Percentiles rank a stretch among this genome's conserved stretches.
phyloP scores from a whole-genome alignment of 1,140 invertebrate genomes.

The Homarus americanus region DNA sequence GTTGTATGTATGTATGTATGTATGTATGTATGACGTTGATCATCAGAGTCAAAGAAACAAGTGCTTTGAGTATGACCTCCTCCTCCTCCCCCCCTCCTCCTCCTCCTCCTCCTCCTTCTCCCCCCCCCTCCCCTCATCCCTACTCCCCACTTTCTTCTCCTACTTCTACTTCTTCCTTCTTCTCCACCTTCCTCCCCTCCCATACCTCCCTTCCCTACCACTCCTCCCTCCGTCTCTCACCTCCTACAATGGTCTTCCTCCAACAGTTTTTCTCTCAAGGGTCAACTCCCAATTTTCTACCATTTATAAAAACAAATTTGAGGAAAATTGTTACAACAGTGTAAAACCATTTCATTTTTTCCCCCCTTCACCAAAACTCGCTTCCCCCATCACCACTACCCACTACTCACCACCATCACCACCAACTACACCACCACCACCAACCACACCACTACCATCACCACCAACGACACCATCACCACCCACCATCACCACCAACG shows the following conservation, averaged over 20 bases:
- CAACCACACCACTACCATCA: too few relatives aligned
- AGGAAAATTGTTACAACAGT: too few relatives aligned
- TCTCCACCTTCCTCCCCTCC: neutral
- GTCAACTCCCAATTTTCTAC: too few relatives aligned
- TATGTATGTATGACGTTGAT: too few relatives aligned
- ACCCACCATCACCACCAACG: neutral
- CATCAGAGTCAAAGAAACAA: neutral
- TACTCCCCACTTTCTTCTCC: neutral
- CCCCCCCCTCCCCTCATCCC: neutral
- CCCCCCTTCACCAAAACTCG: neutral
- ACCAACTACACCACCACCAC: too few relatives aligned
- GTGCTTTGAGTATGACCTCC: neutral
- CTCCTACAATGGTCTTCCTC: neutral
- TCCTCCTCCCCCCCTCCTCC: neutral
- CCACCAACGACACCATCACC: neutral
- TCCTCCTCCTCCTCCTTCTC: conserved; percentile 10
- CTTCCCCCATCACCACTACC: neutral
- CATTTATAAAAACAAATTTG: too few relatives aligned
- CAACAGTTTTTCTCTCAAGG: too few relatives aligned
- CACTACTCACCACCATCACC: too few relatives aligned
- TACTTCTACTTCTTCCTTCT: neutral
- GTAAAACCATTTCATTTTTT: too few relatives aligned
- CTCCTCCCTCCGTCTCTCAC: neutral
- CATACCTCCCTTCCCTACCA: neutral
- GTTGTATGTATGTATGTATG: too few relatives aligned